Percentiles rank a stretch among this genome's conserved stretches.
phyloP scores from a whole-genome alignment of 2,797 vertebrate species.

The Botia kubotai region DNA sequence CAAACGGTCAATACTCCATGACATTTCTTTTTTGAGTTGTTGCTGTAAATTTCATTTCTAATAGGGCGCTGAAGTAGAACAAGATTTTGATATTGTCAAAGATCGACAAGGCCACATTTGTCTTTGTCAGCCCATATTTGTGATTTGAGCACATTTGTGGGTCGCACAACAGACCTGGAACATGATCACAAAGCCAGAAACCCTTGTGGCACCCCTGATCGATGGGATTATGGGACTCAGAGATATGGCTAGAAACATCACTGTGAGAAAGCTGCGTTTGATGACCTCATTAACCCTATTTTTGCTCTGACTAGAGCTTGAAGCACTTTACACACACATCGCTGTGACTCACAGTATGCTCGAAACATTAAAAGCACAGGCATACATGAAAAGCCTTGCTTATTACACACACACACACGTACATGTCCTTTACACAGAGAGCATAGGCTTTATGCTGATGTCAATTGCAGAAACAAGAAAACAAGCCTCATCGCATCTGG shows the following conservation, averaged over 20 bases:
- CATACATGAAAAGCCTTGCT: background rate
- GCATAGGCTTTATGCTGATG: no score
- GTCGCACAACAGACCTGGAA: background rate
- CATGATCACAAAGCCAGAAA: no score
- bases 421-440: background rate
- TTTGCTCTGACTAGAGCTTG: conserved; percentile 29
- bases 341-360: conserved; percentile 31
- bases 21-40: background rate
- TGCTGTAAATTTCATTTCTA: background rate
- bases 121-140: conserved; percentile 20
- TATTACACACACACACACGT: conserved; percentile 9
- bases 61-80: background rate
- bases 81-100: background rate
- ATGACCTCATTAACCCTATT: conserved; percentile 41
- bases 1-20: background rate
- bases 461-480: no score
- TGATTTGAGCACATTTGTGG: background rate
- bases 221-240: background rate
- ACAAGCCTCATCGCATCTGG: no score
- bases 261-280: conserved; percentile 21
- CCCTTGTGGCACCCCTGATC: no score
- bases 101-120: background rate
- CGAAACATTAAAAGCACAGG: conserved; percentile 24
- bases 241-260: background rate
- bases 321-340: conserved; percentile 19